Conservation (phyloP, 2,888 invertebrate species). For the Caenorhabditis sp. region DNA sequence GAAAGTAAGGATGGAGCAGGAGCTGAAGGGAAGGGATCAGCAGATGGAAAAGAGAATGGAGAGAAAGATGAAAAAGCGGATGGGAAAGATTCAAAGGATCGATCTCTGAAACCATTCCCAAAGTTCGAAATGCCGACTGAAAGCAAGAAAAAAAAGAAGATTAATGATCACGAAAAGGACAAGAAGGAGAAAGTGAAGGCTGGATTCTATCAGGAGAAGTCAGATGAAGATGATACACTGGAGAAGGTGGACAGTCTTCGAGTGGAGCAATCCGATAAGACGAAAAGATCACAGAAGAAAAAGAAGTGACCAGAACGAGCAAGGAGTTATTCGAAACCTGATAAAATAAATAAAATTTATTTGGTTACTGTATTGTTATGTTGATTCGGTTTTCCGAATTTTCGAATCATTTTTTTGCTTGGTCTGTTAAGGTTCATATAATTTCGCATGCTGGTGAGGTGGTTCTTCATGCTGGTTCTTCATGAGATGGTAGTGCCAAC, state of each 20-base stretch:
- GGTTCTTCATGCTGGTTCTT: too few relatives aligned
- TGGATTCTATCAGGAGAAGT: slow-evolving; percentile 71
- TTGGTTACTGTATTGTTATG: not conserved
- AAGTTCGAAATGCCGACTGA: slow-evolving; percentile 62
- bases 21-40: slow-evolving; percentile 3
- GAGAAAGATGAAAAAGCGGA: not conserved
- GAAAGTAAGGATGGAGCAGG: slow-evolving; percentile 13
- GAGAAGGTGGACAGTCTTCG: slow-evolving; percentile 65
- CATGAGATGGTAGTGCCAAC: too few relatives aligned
- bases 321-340: not conserved
- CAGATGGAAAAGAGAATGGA: slow-evolving; percentile 13
- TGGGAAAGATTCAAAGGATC: slow-evolving; percentile 3
- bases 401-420: too few relatives aligned
- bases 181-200: slow-evolving; percentile 66
- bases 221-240: slow-evolving; percentile 69
- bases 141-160: slow-evolving; percentile 56
- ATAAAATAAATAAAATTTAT: not conserved
- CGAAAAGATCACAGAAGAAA: slow-evolving; percentile 53
- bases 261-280: slow-evolving; percentile 62
- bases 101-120: slow-evolving; percentile 49
- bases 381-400: too few relatives aligned
- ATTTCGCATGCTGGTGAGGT: too few relatives aligned
- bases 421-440: too few relatives aligned
- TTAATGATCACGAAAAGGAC: slow-evolving; percentile 59
- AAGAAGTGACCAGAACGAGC: slow-evolving; percentile 25